Percentiles rank a stretch among this genome's conserved stretches.
phyloP scores from a whole-genome alignment of 2,797 vertebrate species.

The Sternarchorhynchus goeldii region DNA sequence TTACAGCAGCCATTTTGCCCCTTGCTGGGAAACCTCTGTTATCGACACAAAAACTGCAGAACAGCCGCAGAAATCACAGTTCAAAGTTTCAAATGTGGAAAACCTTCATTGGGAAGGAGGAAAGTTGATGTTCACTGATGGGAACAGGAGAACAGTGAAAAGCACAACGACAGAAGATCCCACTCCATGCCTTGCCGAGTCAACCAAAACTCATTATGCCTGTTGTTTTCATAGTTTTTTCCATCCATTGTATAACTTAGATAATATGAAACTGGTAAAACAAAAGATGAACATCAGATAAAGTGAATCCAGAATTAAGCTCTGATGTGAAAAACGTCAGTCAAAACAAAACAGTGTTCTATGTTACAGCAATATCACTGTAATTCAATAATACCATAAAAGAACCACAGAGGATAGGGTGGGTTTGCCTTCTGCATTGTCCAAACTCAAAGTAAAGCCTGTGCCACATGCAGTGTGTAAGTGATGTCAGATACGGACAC shows the following conservation, averaged over 20 bases:
- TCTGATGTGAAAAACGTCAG: slow-evolving; percentile 11
- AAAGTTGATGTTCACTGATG: background rate
- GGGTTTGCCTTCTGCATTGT: slow-evolving; percentile 16
- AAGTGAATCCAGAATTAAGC: background rate
- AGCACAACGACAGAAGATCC: background rate
- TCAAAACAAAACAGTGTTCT: background rate
- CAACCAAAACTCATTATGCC: too few relatives aligned
- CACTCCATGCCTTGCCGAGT: too few relatives aligned
- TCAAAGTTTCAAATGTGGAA: background rate
- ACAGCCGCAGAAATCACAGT: too few relatives aligned
- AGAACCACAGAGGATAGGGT: slow-evolving; percentile 36
- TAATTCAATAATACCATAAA: slow-evolving; percentile 6
- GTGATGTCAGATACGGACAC: slow-evolving; percentile 33
- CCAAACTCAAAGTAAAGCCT: slow-evolving; percentile 18
- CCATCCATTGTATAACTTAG: slow-evolving; percentile 1
- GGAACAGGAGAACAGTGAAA: background rate
- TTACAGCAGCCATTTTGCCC: too few relatives aligned
- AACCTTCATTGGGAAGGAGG: background rate
- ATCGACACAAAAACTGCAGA: too few relatives aligned
- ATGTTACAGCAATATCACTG: background rate
- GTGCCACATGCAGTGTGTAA: slow-evolving; percentile 34
- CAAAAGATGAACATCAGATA: background rate
- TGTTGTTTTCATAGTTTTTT: background rate
- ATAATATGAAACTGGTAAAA: too few relatives aligned
- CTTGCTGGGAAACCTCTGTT: too few relatives aligned